A percentile compares a stretch with the other conserved stretches of the same genome.
These are phyloP conservation scores for Malurus splendens DNA, from an alignment of 2,797 vertebrate species.

Conservation along the genomic window DNA sequence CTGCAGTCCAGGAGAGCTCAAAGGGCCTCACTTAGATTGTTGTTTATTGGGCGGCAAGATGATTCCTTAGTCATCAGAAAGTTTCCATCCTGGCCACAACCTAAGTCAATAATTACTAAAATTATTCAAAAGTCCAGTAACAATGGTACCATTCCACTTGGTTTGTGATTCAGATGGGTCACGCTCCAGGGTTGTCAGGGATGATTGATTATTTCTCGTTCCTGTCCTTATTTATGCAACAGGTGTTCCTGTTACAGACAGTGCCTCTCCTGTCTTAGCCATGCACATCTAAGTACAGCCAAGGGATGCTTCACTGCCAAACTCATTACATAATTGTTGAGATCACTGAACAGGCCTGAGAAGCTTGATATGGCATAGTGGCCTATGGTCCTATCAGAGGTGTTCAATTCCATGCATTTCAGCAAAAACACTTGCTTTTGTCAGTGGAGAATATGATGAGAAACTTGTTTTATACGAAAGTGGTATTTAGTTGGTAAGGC, in stretches of 20 bases:
- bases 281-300: neutral
- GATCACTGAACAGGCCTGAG: neutral
- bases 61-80: neutral
- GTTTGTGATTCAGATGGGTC: neutral
- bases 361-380: neutral
- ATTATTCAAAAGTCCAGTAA: neutral
- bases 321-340: neutral
- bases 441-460: neutral
- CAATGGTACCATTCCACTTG: neutral
- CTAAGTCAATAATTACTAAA: neutral
- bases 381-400: neutral
- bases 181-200: neutral
- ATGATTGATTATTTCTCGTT: neutral
- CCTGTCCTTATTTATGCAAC: too few relatives aligned
- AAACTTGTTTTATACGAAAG: neutral
- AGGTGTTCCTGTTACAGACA: fast-evolving
- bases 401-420: neutral
- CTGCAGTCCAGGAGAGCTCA: neutral
- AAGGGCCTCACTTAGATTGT: neutral
- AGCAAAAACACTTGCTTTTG: neutral
- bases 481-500: neutral
- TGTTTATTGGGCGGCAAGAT: neutral
- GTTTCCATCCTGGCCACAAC: neutral
- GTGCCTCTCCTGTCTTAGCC: too few relatives aligned
- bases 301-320: neutral